Base-by-base conservation (phyloP, 2,888 invertebrate genomes). In the Drosophila hawaiiensis region DNA sequence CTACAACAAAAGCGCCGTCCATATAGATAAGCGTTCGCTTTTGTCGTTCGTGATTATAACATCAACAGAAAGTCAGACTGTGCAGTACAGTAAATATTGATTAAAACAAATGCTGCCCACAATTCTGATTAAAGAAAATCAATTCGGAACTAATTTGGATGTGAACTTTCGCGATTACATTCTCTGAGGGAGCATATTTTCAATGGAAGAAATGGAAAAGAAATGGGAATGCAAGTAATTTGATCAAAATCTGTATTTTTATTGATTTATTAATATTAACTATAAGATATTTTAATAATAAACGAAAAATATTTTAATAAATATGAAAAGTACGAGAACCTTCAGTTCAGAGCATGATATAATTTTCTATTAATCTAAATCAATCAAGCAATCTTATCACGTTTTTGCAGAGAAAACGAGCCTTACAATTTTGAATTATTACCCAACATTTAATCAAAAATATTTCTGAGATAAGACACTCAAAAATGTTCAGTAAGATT, bases 21-120 rank as follows among this genome's bases (percentile, higher is more conserved):
- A 62, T 53, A 49, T 29, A 80, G 81, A 79, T 79, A 76, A 79
- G 77, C 78, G 43, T 31, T 37, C 63, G 68, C 50, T 53, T 66
- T 54, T 79, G 78, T 76, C 65, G 72, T 64, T 61, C 68, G 52
- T 80, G 68, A 66, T 81, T 67, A 67, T 67, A 69, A 73, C 73
- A 69, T 81, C 61, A 68, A 80, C 77, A 67, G 54, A 71, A 49
- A 61, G 62, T 65, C 22, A 16, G 41, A 58, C 29, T 53, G 56
- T 43, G 60, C 22, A 61, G 16, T 56, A 80, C 81, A 81, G 78
- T 73, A 5, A 52, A 25, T 0, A 41, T 16, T 55, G 12, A 4
- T 6, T 9, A 16, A 37, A 37, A 14, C 1, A 12, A 4, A 31
- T 25, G 6, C 1, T n/a, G 9, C 3, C 2, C 7, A 41, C 31